Conservation (phyloP, 2,888 invertebrate genomes). For the Apodemia mormo region DNA sequence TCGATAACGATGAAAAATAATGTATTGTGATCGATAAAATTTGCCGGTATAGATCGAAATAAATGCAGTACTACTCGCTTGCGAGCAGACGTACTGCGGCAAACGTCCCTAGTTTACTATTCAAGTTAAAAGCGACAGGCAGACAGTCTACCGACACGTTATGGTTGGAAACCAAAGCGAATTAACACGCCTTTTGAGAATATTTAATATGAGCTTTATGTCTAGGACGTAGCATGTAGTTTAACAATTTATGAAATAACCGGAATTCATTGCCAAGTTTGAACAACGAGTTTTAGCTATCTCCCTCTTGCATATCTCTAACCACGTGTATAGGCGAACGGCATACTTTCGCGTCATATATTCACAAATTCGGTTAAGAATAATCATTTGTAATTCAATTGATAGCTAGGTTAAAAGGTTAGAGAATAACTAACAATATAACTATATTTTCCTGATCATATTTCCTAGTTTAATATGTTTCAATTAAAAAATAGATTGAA, state of each 20-base stretch:
- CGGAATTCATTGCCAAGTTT: constrained; percentile 75
- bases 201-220: constrained; percentile 32
- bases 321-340: constrained; percentile 55
- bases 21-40: constrained; percentile 21
- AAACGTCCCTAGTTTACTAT: constrained; percentile 64
- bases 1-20: constrained; percentile 24
- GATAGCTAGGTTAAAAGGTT: not conserved
- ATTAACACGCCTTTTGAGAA: constrained; percentile 38
- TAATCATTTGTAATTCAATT: constrained; percentile 12
- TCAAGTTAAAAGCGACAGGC: constrained; percentile 60
- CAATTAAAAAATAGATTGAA: no score
- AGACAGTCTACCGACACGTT: constrained; percentile 57
- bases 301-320: constrained; percentile 52
- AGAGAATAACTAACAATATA: not conserved
- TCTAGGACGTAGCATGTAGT: constrained; percentile 39
- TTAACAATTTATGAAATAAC: constrained; percentile 30
- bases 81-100: constrained; percentile 52
- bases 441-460: not conserved
- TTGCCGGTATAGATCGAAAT: constrained; percentile 51
- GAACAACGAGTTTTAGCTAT: constrained; percentile 66
- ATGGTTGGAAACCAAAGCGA: constrained; percentile 50
- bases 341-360: constrained; percentile 45
- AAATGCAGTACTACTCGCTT: constrained; percentile 43
- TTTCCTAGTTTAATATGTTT: not conserved
- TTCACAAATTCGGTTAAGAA: constrained; percentile 19